Evolutionary conservation across 2,797 vertebrate species (phyloP).

Genomic region (Chelon auratus): DNA sequence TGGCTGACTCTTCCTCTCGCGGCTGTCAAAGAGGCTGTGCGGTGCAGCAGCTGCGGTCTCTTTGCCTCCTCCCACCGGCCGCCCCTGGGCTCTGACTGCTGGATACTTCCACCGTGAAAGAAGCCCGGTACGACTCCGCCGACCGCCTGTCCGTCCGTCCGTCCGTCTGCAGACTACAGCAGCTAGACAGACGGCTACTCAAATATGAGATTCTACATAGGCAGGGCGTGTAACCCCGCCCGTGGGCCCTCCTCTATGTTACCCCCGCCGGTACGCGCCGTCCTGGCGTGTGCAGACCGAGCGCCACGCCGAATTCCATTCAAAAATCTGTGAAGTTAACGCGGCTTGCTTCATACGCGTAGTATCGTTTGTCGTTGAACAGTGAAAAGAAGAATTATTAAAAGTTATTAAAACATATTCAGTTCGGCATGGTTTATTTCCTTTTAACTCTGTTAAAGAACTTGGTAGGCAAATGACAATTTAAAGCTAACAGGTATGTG

Average conservation of each 20-base stretch:
- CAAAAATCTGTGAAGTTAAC: conserved; percentile 2
- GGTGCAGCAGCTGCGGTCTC: conserved; percentile 62
- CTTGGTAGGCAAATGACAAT: not conserved
- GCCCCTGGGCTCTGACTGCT: conserved; percentile 61
- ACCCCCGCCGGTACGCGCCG: conserved; percentile 16
- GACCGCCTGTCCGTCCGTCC: not conserved
- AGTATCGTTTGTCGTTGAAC: not conserved
- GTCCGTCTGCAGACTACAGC: conserved; percentile 23
- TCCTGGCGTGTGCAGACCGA: not conserved
- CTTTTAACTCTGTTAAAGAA: not conserved
- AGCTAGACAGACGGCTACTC: conserved; percentile 12
- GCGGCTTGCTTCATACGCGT: not conserved
- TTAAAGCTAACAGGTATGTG: not conserved
- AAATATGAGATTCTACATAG: conserved; percentile 17
- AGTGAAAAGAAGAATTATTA: not conserved
- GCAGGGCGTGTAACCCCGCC: conserved; percentile 52
- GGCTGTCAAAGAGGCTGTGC: conserved; percentile 54
- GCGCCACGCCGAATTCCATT: conserved; percentile 33
- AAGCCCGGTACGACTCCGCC: conserved; percentile 2
- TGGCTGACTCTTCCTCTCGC: conserved; percentile 52
- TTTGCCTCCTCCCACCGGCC: conserved; percentile 77
- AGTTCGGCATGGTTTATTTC: not conserved
- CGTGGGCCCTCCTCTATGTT: conserved; percentile 39
- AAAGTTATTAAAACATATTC: not conserved
- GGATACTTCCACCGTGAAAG: conserved; percentile 36